Base-by-base conservation (phyloP, 2,797 vertebrate genomes). In the Danio albolineatus region DNA sequence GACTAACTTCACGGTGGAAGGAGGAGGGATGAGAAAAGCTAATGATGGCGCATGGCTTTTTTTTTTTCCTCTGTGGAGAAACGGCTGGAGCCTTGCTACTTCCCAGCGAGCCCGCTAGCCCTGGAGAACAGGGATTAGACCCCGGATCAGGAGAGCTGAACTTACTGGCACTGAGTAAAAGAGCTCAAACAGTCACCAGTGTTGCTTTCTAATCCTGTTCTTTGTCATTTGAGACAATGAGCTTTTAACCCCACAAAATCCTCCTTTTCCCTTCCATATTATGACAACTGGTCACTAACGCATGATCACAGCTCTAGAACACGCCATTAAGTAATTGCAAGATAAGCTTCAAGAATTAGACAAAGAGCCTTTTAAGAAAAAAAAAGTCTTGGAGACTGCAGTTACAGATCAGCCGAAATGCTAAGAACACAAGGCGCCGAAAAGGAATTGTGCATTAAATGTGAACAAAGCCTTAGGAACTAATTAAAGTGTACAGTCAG, bases 171-270 rank as follows among this genome's bases (percentile, higher is more conserved):
- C 85, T 86, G 84, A 86, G 86, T 87, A 89, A 91, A 90, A 82
- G 83, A 88, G 56, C 80, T 80, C 53, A 76, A 91, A 88, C 82
- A 88, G 89, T 91, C 83, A 84, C 83, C 87, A 88, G 83, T 82
- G 83, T 87, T 84, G 41, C 86, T 82, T 89, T 79, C 82, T 89
- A 89, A 86, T 89, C 84, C 83, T 77, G 76, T 70, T 83, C 87
- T 93, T 93, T 93, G 90, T 93, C 90, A 86, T 87, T 62, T 86
- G 86, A 93, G 89, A 93, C 92, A 93, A 94, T 87, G 88, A 85
- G 84, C 86, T 91, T 88, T 79, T 90, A 89, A 73, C 76, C 84
- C 84, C 81, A 83, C 86, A 82, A 91, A 89, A 88, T 86, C 82
- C 84, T 84, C 73, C 81, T 84, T 70, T 69, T 67, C 70, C 85